These are phyloP conservation scores for Tympanoctomys barrerae DNA, from an alignment of 2,797 vertebrate genomes.

Conservation along the genomic window DNA sequence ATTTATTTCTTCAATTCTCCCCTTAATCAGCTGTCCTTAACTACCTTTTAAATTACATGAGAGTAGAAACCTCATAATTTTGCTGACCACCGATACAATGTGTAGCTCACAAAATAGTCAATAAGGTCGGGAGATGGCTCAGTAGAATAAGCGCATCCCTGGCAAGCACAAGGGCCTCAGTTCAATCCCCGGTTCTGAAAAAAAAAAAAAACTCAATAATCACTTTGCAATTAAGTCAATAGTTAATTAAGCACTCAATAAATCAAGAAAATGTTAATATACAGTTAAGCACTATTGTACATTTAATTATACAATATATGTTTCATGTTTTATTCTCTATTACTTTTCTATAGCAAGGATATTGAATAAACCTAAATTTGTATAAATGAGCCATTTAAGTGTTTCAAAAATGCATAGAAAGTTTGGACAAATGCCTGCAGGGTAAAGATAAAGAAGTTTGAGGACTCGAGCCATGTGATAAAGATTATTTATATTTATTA, in stretches of 20 bases:
- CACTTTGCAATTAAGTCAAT: background rate
- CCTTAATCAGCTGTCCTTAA: background rate
- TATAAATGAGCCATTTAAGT: slow-evolving; percentile 19
- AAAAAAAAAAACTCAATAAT: background rate
- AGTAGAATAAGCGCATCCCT: too few species aligned
- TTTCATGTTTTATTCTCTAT: background rate
- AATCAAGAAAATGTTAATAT: slow-evolving; percentile 22
- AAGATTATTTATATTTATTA: slow-evolving; percentile 15
- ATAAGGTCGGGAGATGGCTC: too few species aligned
- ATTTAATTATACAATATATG: slow-evolving; percentile 6
- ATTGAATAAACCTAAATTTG: background rate
- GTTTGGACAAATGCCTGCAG: background rate
- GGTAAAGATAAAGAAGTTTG: background rate
- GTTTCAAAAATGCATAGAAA: background rate
- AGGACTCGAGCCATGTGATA: background rate
- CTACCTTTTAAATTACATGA: background rate
- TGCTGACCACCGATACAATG: background rate
- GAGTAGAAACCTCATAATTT: background rate
- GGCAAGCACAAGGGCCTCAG: too few species aligned
- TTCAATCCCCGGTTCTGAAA: too few species aligned
- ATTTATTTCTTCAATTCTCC: background rate
- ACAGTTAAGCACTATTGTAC: background rate
- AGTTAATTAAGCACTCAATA: slow-evolving; percentile 33
- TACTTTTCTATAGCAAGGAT: background rate
- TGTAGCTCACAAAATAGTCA: background rate